phyloP scores from a whole-genome alignment of 2,888 invertebrate species.

The Imbricaverruca yamaguchii region DNA sequence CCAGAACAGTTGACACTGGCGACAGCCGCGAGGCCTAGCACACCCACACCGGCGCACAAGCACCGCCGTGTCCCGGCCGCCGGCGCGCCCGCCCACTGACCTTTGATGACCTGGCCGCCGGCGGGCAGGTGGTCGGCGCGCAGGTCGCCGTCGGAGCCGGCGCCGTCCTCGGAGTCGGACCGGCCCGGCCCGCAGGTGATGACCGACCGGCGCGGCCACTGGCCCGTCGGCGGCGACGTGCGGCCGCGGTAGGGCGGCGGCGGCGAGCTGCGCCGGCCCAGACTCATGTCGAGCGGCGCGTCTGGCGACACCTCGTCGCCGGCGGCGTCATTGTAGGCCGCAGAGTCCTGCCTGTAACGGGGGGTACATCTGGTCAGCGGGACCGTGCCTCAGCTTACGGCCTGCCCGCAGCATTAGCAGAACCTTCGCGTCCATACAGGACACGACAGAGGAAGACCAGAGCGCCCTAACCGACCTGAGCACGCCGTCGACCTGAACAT shows the following conservation, averaged over 20 bases:
- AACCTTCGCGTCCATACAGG: too few relatives aligned
- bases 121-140: conserved; percentile 1
- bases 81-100: not conserved
- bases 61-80: too few relatives aligned
- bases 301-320: not conserved
- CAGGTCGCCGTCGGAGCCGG: conserved; percentile 6
- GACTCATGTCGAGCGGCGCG: not conserved
- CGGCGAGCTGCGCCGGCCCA: conserved; percentile 7
- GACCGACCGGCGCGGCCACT: not conserved
- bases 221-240: not conserved
- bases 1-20: too few relatives aligned
- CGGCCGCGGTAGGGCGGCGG: not conserved
- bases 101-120: conserved; percentile 19
- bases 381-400: too few relatives aligned
- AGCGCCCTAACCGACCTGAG: too few relatives aligned
- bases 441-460: too few relatives aligned
- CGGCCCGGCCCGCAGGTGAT: conserved; percentile 11
- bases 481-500: too few relatives aligned
- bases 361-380: not conserved
- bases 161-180: conserved; percentile 8
- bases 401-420: too few relatives aligned
- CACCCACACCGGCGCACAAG: too few relatives aligned
- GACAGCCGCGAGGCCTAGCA: too few relatives aligned
- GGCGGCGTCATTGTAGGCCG: not conserved
- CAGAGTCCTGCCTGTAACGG: not conserved